Evolutionary conservation across 2,113 vertebrate species (phyloP).

Genomic region (Capra hircus): DNA sequence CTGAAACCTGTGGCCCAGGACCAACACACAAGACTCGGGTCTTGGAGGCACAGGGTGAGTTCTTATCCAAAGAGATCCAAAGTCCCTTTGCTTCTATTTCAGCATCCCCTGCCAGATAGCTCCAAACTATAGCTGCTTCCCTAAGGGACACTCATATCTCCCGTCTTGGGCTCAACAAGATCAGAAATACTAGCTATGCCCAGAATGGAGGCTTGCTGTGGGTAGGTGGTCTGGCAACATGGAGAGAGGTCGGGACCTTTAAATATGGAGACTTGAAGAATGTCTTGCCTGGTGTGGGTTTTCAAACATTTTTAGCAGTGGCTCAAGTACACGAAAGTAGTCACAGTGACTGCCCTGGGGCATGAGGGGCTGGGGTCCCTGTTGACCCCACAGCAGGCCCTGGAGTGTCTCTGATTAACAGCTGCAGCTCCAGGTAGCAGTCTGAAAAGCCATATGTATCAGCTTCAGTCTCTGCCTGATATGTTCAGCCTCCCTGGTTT

Average conservation of each 20-base stretch:
- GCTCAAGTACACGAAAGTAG: neutral
- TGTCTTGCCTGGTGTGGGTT: neutral
- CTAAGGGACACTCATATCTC: neutral
- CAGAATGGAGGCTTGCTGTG: neutral
- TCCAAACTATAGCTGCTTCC: neutral
- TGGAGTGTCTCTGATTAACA: neutral
- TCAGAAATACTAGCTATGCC: neutral
- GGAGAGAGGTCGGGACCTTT: neutral
- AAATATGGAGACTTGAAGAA: neutral
- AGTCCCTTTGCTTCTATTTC: neutral
- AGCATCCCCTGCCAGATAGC: neutral
- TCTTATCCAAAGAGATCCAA: neutral
- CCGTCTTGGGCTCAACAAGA: neutral
- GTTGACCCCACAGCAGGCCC: too few relatives aligned
- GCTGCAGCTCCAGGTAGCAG: neutral
- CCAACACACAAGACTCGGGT: rapidly evolving
- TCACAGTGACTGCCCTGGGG: neutral
- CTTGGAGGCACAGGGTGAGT: neutral
- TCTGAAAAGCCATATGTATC: neutral
- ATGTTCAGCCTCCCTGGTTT: neutral
- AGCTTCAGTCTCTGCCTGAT: neutral
- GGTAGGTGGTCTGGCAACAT: neutral
- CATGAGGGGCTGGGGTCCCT: neutral
- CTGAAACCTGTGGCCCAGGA: neutral
- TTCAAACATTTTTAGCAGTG: neutral